Percentiles rank a stretch among this genome's conserved stretches.
These are phyloP conservation scores for Rambutsinella grinnellia DNA, from an alignment of 2,888 invertebrate genomes.

Conservation along the genomic window DNA sequence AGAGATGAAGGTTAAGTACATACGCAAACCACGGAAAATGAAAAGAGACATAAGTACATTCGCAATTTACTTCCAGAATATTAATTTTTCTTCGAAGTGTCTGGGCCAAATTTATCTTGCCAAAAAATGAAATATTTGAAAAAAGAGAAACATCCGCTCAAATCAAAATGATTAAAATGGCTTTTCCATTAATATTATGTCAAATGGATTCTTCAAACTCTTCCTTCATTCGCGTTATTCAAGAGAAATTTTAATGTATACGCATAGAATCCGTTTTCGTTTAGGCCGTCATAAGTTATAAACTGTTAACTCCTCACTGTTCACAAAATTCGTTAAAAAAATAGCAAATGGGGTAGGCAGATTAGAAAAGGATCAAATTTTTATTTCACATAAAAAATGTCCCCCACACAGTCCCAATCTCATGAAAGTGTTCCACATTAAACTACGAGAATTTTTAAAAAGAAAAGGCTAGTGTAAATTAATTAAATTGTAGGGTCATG, in stretches of 20 bases:
- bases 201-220: constrained; percentile 26
- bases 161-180: constrained; percentile 46
- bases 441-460: no score
- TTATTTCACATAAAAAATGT: neutral
- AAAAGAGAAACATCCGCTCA: constrained; percentile 55
- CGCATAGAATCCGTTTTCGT: constrained; percentile 7
- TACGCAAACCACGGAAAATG: neutral
- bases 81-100: constrained; percentile 16
- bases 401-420: no score
- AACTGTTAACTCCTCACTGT: neutral
- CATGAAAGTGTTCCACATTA: no score
- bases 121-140: constrained; percentile 30
- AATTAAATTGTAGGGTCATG: constrained; percentile 5
- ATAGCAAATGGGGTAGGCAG: neutral
- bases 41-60: constrained; percentile 15
- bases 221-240: constrained; percentile 33
- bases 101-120: constrained; percentile 54
- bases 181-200: constrained; percentile 33
- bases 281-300: neutral
- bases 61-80: constrained; percentile 27
- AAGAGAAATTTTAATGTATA: constrained; percentile 36
- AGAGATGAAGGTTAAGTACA: neutral
- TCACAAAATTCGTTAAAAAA: neutral
- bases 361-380: neutral
- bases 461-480: neutral